These are phyloP conservation scores for Carassius carassius DNA, from an alignment of 2,113 vertebrate genomes.

Conservation along the genomic window DNA sequence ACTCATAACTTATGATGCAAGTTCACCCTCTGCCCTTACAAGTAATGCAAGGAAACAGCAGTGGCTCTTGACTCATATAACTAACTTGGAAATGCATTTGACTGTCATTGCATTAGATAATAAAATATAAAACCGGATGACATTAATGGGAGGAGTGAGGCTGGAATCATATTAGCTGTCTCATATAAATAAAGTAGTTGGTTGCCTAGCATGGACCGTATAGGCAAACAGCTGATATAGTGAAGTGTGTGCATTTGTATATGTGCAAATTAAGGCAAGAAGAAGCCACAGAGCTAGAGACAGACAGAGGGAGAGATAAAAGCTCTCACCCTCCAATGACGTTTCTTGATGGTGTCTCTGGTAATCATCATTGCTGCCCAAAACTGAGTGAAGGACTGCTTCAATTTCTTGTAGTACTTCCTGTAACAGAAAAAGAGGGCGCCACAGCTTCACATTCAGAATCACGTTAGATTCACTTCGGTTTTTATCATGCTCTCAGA, in stretches of 20 bases:
- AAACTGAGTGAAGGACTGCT: conserved; percentile 79
- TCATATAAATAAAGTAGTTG: conserved; percentile 39
- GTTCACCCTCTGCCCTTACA: conserved; percentile 23
- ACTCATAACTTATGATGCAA: conserved; percentile 10
- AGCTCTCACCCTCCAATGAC: conserved; percentile 70
- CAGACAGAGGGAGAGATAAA: background rate
- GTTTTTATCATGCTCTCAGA: background rate
- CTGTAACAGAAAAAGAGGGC: conserved; percentile 62
- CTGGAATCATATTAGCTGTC: background rate
- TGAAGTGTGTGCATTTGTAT: background rate
- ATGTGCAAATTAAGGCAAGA: background rate
- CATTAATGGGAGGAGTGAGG: conserved; percentile 9
- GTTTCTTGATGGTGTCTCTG: conserved; percentile 74
- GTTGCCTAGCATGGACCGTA: conserved; percentile 38
- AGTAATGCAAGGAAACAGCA: conserved; percentile 4
- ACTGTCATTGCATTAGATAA: background rate
- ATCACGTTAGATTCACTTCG: too few species aligned
- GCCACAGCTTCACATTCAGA: background rate
- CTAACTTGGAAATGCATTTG: background rate
- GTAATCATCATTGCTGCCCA: conserved; percentile 80
- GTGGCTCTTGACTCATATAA: too few species aligned
- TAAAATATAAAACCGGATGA: background rate
- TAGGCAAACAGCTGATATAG: background rate
- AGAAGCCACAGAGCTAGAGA: background rate
- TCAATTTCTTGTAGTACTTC: conserved; percentile 81